Conservation (phyloP, 2,797 vertebrate species). For the Pygocentrus nattereri region DNA sequence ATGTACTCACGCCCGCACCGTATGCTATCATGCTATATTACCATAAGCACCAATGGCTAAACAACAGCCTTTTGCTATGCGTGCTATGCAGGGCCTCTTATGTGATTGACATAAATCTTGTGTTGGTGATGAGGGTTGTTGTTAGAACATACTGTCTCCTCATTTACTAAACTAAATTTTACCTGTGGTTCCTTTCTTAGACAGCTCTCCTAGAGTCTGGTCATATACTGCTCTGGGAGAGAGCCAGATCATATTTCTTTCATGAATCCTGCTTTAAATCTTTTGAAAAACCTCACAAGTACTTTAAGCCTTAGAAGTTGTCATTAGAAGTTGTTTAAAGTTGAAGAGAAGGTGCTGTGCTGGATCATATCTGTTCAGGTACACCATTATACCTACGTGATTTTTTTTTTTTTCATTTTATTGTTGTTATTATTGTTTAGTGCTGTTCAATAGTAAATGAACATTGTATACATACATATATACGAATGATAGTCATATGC, state of each 20-base stretch:
- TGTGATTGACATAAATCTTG: background rate
- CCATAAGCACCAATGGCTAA: slow-evolving; percentile 8
- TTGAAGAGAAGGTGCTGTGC: no score
- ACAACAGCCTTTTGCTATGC: slow-evolving; percentile 28
- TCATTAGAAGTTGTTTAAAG: no score
- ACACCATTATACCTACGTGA: no score
- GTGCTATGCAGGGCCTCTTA: slow-evolving; percentile 15
- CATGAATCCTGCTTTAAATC: background rate
- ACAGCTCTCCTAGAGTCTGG: no score
- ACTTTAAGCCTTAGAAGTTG: slow-evolving; percentile 4
- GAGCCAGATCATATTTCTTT: no score
- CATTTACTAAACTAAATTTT: background rate
- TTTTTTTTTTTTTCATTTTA: no score
- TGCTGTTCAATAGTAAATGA: no score
- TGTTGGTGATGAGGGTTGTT: slow-evolving; percentile 17
- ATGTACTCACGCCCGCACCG: slow-evolving; percentile 20
- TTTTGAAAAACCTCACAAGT: slow-evolving; percentile 12
- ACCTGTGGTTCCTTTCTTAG: no score
- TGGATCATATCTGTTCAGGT: no score
- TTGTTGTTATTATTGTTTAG: no score
- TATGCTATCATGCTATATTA: slow-evolving; percentile 33
- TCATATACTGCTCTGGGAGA: background rate
- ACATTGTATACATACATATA: no score
- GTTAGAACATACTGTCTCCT: slow-evolving; percentile 16
- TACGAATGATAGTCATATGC: no score